Conservation (phyloP, 2,797 vertebrate species). For the Platalea minor region DNA sequence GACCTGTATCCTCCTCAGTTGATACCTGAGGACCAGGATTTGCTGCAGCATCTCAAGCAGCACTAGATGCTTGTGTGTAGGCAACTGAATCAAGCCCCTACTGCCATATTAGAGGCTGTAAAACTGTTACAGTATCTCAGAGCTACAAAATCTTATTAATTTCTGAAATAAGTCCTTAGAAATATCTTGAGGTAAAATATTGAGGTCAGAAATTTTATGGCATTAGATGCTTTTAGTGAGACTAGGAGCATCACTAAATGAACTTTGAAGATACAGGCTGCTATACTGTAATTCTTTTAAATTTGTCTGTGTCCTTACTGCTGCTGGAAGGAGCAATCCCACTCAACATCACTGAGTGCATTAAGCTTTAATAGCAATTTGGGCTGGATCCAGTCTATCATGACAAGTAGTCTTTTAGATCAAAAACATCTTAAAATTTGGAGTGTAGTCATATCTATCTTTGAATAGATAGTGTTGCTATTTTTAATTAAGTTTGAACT, state of each 20-base stretch:
- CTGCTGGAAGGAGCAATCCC: not conserved
- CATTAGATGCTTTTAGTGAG: not conserved
- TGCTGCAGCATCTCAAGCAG: not conserved
- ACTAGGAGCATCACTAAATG: not conserved
- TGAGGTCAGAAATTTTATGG: not conserved
- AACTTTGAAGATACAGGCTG: not conserved
- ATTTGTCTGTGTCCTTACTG: not conserved
- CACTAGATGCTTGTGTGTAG: not conserved
- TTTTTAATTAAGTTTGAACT: not conserved
- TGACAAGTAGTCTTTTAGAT: not conserved
- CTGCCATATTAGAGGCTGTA: not conserved
- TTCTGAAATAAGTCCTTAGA: not conserved
- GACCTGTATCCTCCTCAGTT: not conserved
- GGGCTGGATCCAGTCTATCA: not conserved
- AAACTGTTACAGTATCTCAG: not conserved
- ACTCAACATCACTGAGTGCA: not conserved
- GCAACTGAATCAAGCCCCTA: not conserved
- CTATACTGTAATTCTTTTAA: not conserved
- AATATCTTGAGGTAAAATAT: not conserved
- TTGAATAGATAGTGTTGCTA: not conserved
- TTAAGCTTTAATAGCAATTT: constrained; percentile 4
- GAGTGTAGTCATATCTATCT: not conserved
- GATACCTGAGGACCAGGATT: not conserved
- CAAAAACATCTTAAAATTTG: not conserved
- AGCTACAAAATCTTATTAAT: not conserved